Conservation (phyloP, 2,113 vertebrate genomes). For the Cebus imitator region DNA sequence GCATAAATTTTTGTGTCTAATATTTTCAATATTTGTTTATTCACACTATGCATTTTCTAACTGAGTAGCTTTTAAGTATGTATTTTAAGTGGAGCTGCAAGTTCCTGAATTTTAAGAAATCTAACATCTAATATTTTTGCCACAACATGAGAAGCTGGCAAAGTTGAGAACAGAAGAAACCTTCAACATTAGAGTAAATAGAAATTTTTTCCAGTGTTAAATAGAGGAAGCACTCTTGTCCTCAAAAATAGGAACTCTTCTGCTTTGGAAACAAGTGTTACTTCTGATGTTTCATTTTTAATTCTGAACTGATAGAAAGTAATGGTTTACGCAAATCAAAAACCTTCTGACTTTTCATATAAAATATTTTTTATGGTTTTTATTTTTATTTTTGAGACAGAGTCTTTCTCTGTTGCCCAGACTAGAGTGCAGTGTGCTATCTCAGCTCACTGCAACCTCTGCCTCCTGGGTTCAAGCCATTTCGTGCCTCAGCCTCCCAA, state of each 20-base stretch:
- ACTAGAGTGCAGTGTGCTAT: no score
- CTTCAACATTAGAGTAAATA: neutral
- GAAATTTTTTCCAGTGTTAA: slow-evolving; percentile 29
- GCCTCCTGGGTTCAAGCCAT: no score
- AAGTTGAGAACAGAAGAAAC: neutral
- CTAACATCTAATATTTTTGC: neutral
- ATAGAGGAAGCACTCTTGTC: neutral
- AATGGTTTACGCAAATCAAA: neutral
- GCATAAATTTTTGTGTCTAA: slow-evolving; percentile 49
- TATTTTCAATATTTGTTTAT: slow-evolving; percentile 46
- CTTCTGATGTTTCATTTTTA: slow-evolving; percentile 29
- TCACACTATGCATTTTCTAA: slow-evolving; percentile 11
- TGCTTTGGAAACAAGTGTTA: neutral
- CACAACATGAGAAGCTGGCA: slow-evolving; percentile 42
- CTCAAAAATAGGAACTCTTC: neutral
- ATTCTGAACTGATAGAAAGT: neutral
- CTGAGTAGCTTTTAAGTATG: slow-evolving; percentile 18
- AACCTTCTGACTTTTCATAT: neutral
- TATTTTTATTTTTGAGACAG: no score
- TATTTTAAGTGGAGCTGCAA: slow-evolving; percentile 13
- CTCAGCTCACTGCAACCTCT: no score
- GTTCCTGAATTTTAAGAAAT: slow-evolving; percentile 45
- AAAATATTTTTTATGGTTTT: neutral
- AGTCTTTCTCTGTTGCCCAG: no score
- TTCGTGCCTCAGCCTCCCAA: no score